Evolutionary conservation across 2,113 vertebrate genomes (phyloP), one percentile per base, ranked within the genome.

Genomic region (Neolamprologus kungweensis): DNA sequence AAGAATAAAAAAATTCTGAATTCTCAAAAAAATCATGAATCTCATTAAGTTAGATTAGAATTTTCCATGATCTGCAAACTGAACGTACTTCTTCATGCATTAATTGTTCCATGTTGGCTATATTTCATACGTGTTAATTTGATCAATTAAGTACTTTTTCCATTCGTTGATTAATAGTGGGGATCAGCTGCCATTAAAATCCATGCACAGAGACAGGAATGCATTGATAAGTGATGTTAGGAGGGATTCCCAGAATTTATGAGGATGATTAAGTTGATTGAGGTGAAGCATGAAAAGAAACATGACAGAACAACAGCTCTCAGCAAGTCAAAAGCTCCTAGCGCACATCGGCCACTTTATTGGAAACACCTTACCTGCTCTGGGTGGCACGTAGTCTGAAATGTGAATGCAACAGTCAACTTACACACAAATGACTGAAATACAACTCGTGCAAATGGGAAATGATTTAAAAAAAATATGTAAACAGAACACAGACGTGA

Each of bases 391-490:
- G 21, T 79, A 84, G 90, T 94, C 96, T 97, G 96, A 9, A 97
- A 97, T 3, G 81, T 89, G 92, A 96, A 95, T 83, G 85, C 91
- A 81, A 95, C 91, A 90, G 90, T 96, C 93, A 92, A 83, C 87
- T 88, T 63, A 81, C 51, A 81, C 84, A 58, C 80, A 14, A 26
- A 91, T 84, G 87, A 80, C 8, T 23, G 54, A 45, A 84, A 78
- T 4, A 19, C 42, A 50, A n/a, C 26, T 51, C 7, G 7, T n/a
- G 17, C 11, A 19, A 78, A 50, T 73, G 83, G 21, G 12, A n/a
- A 80, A 82, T 40, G 55, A 82, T 14, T 23, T 0, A 1, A 2
- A 37, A 19, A n/a, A 21, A 2, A 5, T 2, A 85, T 60, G 7
- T 37, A 17, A 65, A 63, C 23, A 16, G 17, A 51, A 58, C 0